phyloP scores from a whole-genome alignment of 2,113 vertebrate genomes.

The Serinus canaria region DNA sequence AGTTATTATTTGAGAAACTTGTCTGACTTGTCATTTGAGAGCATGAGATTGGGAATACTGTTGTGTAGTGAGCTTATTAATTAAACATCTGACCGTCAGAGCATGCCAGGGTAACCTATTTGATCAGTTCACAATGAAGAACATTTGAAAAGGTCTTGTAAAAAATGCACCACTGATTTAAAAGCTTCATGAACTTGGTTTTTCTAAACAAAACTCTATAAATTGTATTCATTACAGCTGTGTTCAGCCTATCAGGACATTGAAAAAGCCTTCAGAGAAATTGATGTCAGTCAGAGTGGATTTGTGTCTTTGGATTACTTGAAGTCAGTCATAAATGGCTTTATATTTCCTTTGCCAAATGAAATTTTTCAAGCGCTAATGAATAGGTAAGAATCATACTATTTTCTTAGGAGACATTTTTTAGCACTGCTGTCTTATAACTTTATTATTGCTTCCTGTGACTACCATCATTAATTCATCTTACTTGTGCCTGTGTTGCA shows the following conservation, averaged over 20 bases:
- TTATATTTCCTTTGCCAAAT: slow-evolving; percentile 72
- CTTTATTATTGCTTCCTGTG: slow-evolving; percentile 14
- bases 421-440: not conserved
- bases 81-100: slow-evolving; percentile 66
- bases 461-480: slow-evolving; percentile 23
- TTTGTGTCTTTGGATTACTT: slow-evolving; percentile 75
- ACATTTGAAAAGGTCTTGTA: slow-evolving; percentile 4
- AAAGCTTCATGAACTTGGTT: not conserved
- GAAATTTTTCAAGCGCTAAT: slow-evolving; percentile 76
- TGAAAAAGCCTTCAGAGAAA: slow-evolving; percentile 72
- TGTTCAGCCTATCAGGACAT: slow-evolving; percentile 27
- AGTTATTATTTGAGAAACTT: slow-evolving; percentile 15
- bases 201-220: slow-evolving; percentile 7
- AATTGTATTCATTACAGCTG: slow-evolving; percentile 48
- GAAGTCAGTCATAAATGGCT: slow-evolving; percentile 75
- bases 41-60: not conserved
- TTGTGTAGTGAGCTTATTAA: slow-evolving; percentile 57
- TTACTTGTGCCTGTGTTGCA: not conserved
- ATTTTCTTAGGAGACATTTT: slow-evolving; percentile 33
- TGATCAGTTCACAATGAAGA: slow-evolving; percentile 52
- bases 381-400: slow-evolving; percentile 71
- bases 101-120: slow-evolving; percentile 50
- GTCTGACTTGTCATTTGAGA: slow-evolving; percentile 43
- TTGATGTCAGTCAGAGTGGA: slow-evolving; percentile 66
- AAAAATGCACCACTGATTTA: slow-evolving; percentile 26